A percentile compares a stretch with the other conserved stretches of the same genome.
phyloP scores from a whole-genome alignment of 2,113 vertebrate species.

The Hylia prasina region DNA sequence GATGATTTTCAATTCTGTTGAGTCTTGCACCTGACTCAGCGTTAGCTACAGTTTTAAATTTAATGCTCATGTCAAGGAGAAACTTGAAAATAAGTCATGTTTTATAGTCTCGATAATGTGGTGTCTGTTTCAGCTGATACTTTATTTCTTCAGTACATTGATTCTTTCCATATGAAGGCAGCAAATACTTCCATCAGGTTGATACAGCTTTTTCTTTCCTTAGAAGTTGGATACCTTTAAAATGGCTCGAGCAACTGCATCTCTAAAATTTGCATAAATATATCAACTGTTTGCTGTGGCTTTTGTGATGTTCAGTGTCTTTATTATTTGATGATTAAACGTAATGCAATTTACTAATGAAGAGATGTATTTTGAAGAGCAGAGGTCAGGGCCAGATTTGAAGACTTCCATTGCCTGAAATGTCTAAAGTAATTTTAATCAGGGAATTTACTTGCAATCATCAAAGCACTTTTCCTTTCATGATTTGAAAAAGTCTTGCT shows the following conservation, averaged over 20 bases:
- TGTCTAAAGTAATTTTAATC: constrained; percentile 58
- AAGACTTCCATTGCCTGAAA: constrained; percentile 49
- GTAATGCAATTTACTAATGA: constrained; percentile 64
- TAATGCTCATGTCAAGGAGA: constrained; percentile 58
- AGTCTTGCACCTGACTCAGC: constrained; percentile 49
- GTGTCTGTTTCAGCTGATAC: constrained; percentile 51
- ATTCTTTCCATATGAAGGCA: constrained; percentile 75
- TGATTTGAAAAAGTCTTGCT: constrained; percentile 54
- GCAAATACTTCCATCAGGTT: constrained; percentile 44
- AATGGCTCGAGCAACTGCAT: background rate
- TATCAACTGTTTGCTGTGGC: constrained; percentile 38
- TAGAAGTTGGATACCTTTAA: constrained; percentile 43
- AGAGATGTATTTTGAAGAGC: constrained; percentile 55
- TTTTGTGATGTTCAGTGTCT: constrained; percentile 56
- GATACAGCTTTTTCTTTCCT: background rate
- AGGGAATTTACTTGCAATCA: constrained; percentile 57
- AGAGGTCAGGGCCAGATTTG: constrained; percentile 46
- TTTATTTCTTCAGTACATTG: constrained; percentile 60
- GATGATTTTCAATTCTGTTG: constrained; percentile 39
- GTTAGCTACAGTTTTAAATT: constrained; percentile 49
- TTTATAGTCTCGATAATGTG: constrained; percentile 67
- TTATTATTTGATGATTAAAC: constrained; percentile 66
- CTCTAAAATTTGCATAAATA: constrained; percentile 61
- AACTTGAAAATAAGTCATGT: constrained; percentile 64
- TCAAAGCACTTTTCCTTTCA: constrained; percentile 62